These are phyloP conservation scores for Zoroaster sp. DNA, from an alignment of 53 echinoderm and acorn worm genomes.

Conservation along the genomic window DNA sequence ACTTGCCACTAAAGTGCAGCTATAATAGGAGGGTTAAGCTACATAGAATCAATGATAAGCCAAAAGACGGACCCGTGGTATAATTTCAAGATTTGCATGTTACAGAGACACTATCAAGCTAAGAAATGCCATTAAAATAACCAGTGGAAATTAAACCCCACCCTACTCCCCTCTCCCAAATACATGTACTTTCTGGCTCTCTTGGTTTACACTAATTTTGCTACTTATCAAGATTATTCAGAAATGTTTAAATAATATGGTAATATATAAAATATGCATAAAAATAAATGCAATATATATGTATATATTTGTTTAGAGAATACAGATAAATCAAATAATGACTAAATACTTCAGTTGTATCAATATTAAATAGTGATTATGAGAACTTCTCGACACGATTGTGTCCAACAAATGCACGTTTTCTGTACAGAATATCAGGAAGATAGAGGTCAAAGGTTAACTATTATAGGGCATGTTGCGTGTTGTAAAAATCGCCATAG, in stretches of 20 bases:
- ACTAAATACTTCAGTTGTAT: conserved; percentile 35
- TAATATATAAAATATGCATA: conserved; percentile 50
- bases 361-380: background rate
- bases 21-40: too few species aligned
- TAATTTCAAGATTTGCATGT: too few species aligned
- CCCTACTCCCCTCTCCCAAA: background rate
- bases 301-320: background rate
- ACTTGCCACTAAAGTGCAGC: too few species aligned
- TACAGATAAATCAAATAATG: conserved; percentile 37
- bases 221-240: background rate
- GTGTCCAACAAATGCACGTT: background rate
- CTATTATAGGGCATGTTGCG: too few species aligned
- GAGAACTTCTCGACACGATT: background rate
- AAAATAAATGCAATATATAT: conserved; percentile 49
- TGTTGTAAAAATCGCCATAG: too few species aligned
- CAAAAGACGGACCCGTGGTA: too few species aligned
- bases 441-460: too few species aligned
- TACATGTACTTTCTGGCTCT: background rate
- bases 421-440: background rate
- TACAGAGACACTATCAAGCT: too few species aligned
- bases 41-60: too few species aligned
- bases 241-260: conserved; percentile 19
- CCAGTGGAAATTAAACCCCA: too few species aligned
- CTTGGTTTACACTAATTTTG: background rate
- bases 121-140: too few species aligned